Evolutionary conservation across 2,797 vertebrate species (phyloP).

Genomic region (Eurystomus glaucurus): DNA sequence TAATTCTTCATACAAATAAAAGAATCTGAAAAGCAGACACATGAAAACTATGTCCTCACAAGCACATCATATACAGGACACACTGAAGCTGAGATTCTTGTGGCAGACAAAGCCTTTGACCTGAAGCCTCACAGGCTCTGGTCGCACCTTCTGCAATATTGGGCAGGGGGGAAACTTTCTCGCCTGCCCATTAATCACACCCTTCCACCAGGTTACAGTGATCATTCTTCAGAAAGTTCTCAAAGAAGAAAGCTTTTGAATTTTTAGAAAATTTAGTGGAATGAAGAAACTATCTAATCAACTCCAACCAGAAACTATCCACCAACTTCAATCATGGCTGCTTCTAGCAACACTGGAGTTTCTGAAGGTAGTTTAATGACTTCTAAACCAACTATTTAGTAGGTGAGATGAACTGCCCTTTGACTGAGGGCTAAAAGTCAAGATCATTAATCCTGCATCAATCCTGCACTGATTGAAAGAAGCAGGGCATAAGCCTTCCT

Average conservation of each 20-base stretch:
- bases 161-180: neutral
- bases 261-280: neutral
- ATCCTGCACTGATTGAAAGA: neutral
- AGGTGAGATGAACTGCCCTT: neutral
- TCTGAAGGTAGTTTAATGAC: neutral
- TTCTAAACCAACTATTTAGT: neutral
- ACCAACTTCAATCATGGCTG: neutral
- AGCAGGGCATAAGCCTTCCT: neutral
- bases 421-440: conserved; percentile 19
- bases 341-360: neutral
- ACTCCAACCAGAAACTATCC: neutral
- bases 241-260: neutral
- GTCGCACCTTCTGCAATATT: neutral
- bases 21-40: neutral
- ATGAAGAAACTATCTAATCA: neutral
- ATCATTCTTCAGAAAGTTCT: neutral
- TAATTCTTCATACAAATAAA: neutral
- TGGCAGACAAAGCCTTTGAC: neutral
- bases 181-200: neutral
- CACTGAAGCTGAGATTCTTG: neutral
- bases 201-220: neutral
- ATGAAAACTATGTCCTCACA: neutral
- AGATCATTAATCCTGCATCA: neutral
- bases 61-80: neutral
- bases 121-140: neutral